Percentiles rank a stretch among this genome's conserved stretches.
These are phyloP conservation scores for Tetrapedia diversipes DNA, from an alignment of 2,888 invertebrate species.

Conservation along the genomic window DNA sequence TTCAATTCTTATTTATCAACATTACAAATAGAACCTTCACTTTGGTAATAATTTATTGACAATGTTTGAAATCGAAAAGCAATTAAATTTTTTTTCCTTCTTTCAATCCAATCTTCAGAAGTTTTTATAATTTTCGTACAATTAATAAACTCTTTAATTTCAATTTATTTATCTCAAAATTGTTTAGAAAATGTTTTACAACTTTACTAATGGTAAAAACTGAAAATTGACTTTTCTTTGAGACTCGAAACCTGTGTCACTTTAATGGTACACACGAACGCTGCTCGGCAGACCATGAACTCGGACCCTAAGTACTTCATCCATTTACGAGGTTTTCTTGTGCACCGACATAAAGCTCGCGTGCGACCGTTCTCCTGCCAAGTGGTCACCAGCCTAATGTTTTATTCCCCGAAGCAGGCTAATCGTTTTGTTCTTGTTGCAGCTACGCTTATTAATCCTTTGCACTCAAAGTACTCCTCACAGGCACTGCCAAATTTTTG, in stretches of 20 bases:
- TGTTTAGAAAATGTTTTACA: no score
- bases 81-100: no score
- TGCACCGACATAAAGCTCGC: not conserved
- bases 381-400: not conserved
- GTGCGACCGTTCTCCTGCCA: not conserved
- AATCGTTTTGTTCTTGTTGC: not conserved
- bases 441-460: not conserved
- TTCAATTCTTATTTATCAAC: no score
- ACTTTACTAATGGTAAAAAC: not conserved
- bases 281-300: not conserved
- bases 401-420: not conserved
- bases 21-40: no score
- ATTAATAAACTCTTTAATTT: not conserved
- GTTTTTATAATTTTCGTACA: not conserved
- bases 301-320: not conserved
- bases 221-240: not conserved
- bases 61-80: no score
- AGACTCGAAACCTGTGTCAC: not conserved
- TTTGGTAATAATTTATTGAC: no score
- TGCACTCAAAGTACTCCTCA: no score
- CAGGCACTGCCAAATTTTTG: no score
- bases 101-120: no score
- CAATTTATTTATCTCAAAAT: not conserved
- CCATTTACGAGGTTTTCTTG: constrained; percentile 20
- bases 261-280: not conserved